Evolutionary conservation across 2,888 invertebrate genomes (phyloP), one percentile per base, ranked within the genome.

Genomic region (Neocrepidodera transversa): DNA sequence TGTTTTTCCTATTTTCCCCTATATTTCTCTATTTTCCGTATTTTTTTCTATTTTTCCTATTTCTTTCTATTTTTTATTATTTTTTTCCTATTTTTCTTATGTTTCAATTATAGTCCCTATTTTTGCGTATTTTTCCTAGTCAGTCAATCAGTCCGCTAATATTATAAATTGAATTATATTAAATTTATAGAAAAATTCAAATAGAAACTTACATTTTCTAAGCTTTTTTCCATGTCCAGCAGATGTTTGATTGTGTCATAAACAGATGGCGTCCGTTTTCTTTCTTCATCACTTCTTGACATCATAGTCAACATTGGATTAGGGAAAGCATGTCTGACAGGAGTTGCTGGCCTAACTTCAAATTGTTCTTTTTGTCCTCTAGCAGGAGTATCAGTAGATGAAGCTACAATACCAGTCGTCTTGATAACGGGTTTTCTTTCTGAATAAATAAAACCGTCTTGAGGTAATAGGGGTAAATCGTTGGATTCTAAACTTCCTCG

Each of bases 281-380:
- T 68, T 13, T 70, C 68, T 6, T 70, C 65, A 2, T 76, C 74
- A 47, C 72, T 71, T 48, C 74, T 74, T 17, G 76, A 72, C 68
- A 85, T 74, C 74, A 84, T 78, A 64, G 84, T 80, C 59, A 84
- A 73, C 38, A 86, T 80, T 6, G 84, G 82, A 48, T 81, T 78
- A 62, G 84, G 82, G 71, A 84, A 85, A 30, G 83, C 81, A 66
- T 81, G 81, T 56, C 82, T 76, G 1, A 80, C 79, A 36, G 84
- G 84, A 18, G 84, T 82, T 2, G 84, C 82, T 3, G 87, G 87
- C 62, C 87, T 80, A 57, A 86, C 83, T 70, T 88, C 77, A 8
- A 86, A 85, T 45, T 86, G 82, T 76, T 89, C 88, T 68, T 87
- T 86, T 70, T 89, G 86, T 0, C 87, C 87, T 26, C 72, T 69